Evolutionary conservation across 2,888 invertebrate species (phyloP), one percentile per base, ranked within the genome.

Genomic region (Cryptocephalus moraei): DNA sequence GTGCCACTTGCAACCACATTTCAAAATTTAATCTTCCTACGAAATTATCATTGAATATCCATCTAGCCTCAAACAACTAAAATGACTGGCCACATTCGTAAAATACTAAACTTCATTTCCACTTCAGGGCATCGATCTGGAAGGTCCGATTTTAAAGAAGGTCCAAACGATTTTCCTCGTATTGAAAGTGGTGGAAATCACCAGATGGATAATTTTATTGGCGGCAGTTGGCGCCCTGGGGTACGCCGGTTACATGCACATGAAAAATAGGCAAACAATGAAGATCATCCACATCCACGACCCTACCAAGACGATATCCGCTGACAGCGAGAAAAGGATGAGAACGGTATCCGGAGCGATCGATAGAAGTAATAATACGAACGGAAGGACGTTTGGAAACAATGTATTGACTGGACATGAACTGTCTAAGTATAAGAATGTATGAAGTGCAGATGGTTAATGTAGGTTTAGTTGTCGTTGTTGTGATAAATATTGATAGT

Each of bases 101-200:
- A 22, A 22, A 22, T 22, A 22, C 22, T 22, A 22, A 22, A 22
- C 6, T 22, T 22, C 22, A 4, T 22, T 22, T 22, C 6, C 22
- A 22, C 22, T 22, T 22, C 6, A 63, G 59, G 55, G 59, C 8
- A 45, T 62, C 1, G 75, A 78, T 1, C 60, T 86, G 8, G 81
- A 82, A 60, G 79, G 80, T 53, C 78, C 81, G 1, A 80, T 78
- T 54, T 76, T 82, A 9, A 77, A 78, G 43, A 77, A 81, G 73
- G 65, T 86, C 33, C 79, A 82, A 49, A 73, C 75, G 51, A 66
- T 81, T 22, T 79, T 80, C 59, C 73, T 58, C 66, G 59, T 68
- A 8, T 52, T 80, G 53, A 73, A 75, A 4, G 65, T 75, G 0
- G 76, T 79, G 1, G 69, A 72, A 0, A 71, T 77, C 0, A 44